Base-by-base conservation (phyloP, 2,888 invertebrate genomes). In the Pheosia gnoma region DNA sequence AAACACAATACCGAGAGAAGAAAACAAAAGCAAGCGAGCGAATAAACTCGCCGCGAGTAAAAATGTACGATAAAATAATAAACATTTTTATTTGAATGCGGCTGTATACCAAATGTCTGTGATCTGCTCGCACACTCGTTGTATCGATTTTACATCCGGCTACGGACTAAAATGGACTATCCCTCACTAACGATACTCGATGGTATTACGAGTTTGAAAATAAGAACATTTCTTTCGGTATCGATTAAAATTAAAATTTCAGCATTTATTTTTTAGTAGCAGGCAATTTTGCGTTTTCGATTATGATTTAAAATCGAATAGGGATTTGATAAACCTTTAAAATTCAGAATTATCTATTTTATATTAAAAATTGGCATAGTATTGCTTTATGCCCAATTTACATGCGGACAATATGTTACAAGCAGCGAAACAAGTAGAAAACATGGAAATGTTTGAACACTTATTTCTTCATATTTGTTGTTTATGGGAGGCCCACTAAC, bases 141-240 rank as follows among this genome's bases (percentile, higher is more conserved):
- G 88, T 91, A 91, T 91, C 86, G 91, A 91, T 91, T 90, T 91
- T 87, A 87, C 87, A 88, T 89, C 89, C 87, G 86, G 82, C 81
- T 72, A 74, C 67, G 79, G 83, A 85, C 85, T 81, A 85, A 89
- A 88, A 88, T 85, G 85, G 87, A 85, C 77, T 69, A 67, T 39
- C 75, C 71, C 63, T 68, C 69, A 83, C 84, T 73, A 74, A 66
- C 69, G 70, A 58, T 68, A 67, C 66, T 77, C 77, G 78, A 71
- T 58, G 39, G 4, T 4, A 5, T 47, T n/a, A 11, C 47, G 51
- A 8, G 4, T 3, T 45, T 47, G 47, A 47, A n/a, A 47, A 9
- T n/a, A 5, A n/a, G 47, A 47, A n/a, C 9, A 47, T 47, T 47
- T 47, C 1, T 43, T 43, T 43, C 9, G n/a, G 64, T 59, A 37